phyloP scores from a whole-genome alignment of 2,797 vertebrate genomes.

The Mionectes olivaceus region DNA sequence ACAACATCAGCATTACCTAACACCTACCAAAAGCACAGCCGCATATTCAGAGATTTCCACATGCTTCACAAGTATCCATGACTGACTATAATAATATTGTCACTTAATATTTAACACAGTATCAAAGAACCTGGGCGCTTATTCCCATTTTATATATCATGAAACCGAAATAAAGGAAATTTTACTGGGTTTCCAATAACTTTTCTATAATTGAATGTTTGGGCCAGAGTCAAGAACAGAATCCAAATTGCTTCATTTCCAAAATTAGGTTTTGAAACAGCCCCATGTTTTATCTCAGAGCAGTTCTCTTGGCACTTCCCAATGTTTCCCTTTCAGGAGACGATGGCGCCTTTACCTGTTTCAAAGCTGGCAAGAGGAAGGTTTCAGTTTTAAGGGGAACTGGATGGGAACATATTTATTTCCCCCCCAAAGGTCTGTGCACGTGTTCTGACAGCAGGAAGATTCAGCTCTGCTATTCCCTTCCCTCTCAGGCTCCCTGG shows the following conservation, averaged over 20 bases:
- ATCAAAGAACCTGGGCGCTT: background rate
- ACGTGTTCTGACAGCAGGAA: background rate
- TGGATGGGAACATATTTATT: background rate
- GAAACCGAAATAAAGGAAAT: conserved; percentile 7
- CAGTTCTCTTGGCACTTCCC: background rate
- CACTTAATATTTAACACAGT: background rate
- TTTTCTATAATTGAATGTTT: conserved; percentile 35
- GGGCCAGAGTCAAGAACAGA: background rate
- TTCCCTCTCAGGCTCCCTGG: background rate
- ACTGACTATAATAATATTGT: background rate
- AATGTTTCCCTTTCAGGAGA: background rate
- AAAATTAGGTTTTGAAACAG: background rate
- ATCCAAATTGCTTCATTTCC: conserved; percentile 45
- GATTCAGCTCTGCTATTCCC: background rate
- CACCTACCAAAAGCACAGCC: background rate
- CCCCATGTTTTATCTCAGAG: background rate
- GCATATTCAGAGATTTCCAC: background rate
- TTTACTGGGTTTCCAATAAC: conserved; percentile 31
- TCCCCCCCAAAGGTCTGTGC: background rate
- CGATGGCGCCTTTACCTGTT: background rate
- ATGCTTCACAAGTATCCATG: background rate
- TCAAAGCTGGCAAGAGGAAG: background rate
- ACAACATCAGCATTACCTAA: background rate
- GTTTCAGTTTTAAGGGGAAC: background rate
- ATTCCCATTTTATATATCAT: background rate